Conservation (phyloP, 2,797 vertebrate genomes). For the Anisognathus igniventris region DNA sequence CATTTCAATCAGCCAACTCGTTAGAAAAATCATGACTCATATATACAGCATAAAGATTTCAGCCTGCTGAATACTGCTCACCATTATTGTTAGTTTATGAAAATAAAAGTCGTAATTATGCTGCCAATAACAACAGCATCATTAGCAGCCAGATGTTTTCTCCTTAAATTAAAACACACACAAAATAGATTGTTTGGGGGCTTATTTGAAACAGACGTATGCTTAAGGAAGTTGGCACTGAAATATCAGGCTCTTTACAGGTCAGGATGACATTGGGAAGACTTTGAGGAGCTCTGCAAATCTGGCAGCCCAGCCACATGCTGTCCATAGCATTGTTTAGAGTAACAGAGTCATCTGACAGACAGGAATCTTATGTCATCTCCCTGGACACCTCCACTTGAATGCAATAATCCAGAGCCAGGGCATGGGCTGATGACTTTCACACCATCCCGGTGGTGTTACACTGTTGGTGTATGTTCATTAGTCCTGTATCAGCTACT, state of each 20-base stretch:
- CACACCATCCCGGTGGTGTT: fast-evolving
- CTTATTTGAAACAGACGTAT: background rate
- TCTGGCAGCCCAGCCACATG: background rate
- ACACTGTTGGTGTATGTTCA: fast-evolving
- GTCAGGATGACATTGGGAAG: background rate
- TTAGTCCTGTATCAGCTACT: background rate
- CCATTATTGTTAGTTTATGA: slow-evolving; percentile 44
- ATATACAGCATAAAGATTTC: slow-evolving; percentile 8
- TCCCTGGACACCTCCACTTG: background rate
- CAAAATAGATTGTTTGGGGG: background rate
- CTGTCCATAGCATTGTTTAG: background rate
- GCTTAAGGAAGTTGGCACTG: background rate
- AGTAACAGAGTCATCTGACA: background rate
- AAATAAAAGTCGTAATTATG: slow-evolving; percentile 53
- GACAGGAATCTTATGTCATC: background rate
- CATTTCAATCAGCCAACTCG: slow-evolving; percentile 25
- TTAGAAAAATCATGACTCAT: slow-evolving; percentile 50
- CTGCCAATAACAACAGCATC: slow-evolving; percentile 40
- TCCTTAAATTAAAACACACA: slow-evolving; percentile 24
- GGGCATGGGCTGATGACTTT: background rate
- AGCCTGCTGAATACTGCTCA: background rate
- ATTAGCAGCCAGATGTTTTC: slow-evolving; percentile 42
- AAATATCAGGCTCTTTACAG: background rate
- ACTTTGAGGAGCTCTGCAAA: background rate
- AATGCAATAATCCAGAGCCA: background rate